Evolutionary conservation across 2,888 invertebrate species (phyloP).

Genomic region (Amphipoea lucens): DNA sequence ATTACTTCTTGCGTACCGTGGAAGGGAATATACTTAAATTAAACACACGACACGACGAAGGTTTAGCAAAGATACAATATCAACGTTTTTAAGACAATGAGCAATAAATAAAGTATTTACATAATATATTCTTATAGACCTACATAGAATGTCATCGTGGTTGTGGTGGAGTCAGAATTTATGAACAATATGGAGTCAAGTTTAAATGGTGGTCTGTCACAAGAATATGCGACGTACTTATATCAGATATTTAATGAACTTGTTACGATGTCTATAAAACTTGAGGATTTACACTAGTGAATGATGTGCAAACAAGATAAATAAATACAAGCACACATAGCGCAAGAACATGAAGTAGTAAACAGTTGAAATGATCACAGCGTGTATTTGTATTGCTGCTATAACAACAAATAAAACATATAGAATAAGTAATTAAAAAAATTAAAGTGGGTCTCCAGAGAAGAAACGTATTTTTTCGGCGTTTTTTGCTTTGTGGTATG

Average conservation of each 20-base stretch:
- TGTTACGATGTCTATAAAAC: slow-evolving; percentile 5
- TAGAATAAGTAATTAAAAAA: too few species aligned
- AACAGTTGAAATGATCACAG: not conserved
- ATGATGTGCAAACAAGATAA: not conserved
- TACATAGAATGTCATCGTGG: not conserved
- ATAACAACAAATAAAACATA: too few species aligned
- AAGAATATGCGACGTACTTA: not conserved
- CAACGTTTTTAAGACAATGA: slow-evolving; percentile 30
- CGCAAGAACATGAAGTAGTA: not conserved
- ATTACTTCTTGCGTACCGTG: not conserved
- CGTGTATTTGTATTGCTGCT: not conserved
- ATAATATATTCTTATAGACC: not conserved
- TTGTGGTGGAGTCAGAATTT: not conserved
- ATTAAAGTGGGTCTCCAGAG: too few species aligned
- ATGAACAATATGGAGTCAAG: slow-evolving; percentile 15
- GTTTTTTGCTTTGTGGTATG: not conserved
- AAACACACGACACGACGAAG: not conserved
- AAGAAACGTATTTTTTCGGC: too few species aligned
- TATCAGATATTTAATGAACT: slow-evolving; percentile 4
- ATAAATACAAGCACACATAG: not conserved
- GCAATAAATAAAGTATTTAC: slow-evolving; percentile 14
- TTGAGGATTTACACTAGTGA: not conserved
- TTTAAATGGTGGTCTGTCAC: not conserved
- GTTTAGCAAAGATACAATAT: not conserved
- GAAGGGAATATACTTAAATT: not conserved